These are phyloP conservation scores for Ctenoplectra terminalis DNA, from an alignment of 1,140 invertebrate genomes.

Conservation along the genomic window DNA sequence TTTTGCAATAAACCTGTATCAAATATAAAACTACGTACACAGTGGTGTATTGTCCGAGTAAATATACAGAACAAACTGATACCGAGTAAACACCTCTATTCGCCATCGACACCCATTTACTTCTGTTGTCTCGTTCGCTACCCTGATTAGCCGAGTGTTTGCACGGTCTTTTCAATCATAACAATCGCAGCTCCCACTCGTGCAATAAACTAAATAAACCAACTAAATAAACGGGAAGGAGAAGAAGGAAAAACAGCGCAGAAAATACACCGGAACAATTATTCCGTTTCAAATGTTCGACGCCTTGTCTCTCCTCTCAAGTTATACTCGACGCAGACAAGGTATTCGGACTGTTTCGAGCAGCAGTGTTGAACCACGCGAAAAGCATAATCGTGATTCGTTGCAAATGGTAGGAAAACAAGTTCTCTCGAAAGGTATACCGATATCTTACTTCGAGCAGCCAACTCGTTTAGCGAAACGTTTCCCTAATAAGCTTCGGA, in stretches of 20 bases:
- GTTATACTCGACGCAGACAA: too few species aligned
- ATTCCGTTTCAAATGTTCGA: background rate
- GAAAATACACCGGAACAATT: background rate
- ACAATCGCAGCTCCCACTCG: background rate
- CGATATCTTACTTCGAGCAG: background rate
- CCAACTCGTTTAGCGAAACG: slow-evolving; percentile 1
- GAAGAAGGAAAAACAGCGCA: background rate
- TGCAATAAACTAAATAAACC: background rate
- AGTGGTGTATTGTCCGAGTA: background rate
- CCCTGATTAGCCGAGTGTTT: background rate
- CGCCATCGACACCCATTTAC: background rate
- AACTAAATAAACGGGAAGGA: too few species aligned
- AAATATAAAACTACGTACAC: too few species aligned
- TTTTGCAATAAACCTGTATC: background rate
- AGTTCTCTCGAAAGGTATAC: background rate
- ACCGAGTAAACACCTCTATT: background rate
- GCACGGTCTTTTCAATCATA: background rate
- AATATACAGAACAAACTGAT: slow-evolving; percentile 1
- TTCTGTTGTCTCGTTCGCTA: background rate
- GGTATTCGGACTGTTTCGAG: background rate
- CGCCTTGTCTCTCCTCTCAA: background rate
- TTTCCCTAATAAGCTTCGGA: slow-evolving; percentile 43
- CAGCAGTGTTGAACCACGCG: background rate
- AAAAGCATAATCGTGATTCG: background rate
- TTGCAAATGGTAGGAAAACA: slow-evolving; percentile 14